Evolutionary conservation across 2,888 invertebrate genomes (phyloP).

Genomic region (Tupiocoris notatus): DNA sequence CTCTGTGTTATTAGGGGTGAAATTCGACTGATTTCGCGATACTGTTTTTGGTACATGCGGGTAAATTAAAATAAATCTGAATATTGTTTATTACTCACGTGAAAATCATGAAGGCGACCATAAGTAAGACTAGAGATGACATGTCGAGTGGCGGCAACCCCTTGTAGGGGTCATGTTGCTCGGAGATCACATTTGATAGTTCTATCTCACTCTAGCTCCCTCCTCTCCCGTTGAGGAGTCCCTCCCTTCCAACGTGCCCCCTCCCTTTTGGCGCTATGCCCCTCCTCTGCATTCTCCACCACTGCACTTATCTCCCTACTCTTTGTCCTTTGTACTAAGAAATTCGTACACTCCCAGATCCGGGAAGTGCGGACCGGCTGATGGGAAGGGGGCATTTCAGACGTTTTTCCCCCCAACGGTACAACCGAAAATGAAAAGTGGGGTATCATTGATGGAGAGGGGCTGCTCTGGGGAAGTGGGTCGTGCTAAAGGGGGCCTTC

Average conservation of each 20-base stretch:
- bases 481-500: background rate
- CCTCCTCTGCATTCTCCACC: background rate
- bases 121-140: constrained; percentile 41
- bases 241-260: constrained; percentile 3
- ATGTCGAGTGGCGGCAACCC: constrained; percentile 42
- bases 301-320: background rate
- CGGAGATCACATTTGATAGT: constrained; percentile 42
- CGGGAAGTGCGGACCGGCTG: background rate
- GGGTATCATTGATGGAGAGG: background rate
- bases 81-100: constrained; percentile 22
- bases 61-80: background rate
- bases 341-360: constrained; percentile 25
- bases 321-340: background rate
- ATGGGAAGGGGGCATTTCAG: constrained; percentile 1
- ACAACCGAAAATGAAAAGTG: constrained; percentile 5
- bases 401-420: background rate
- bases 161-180: constrained; percentile 44
- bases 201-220: constrained; percentile 43
- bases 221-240: background rate
- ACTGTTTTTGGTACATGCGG: too few species aligned
- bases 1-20: too few species aligned
- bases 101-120: constrained; percentile 34
- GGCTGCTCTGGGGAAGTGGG: constrained; percentile 4
- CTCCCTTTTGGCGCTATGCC: constrained; percentile 2
- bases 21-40: too few species aligned